Percentiles rank a stretch among this genome's conserved stretches.
These are phyloP conservation scores for Emys orbicularis DNA, from an alignment of 2,797 vertebrate genomes.

Conservation along the genomic window DNA sequence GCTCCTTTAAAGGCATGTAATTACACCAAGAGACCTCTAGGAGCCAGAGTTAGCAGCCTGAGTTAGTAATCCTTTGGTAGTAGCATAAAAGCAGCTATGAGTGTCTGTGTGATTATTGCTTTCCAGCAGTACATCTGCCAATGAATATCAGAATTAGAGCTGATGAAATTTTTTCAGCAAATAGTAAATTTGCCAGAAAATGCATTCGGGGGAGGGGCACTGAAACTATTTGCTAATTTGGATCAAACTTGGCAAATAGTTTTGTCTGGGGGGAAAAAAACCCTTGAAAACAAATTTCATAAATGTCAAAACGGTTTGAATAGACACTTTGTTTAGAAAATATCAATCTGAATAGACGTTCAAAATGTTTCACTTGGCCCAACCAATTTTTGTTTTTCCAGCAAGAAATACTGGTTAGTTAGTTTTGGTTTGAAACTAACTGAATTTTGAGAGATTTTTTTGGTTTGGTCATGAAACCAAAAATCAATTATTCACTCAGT, in stretches of 20 bases:
- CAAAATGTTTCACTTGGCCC: neutral
- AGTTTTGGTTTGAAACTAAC: neutral
- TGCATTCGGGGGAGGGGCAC: neutral
- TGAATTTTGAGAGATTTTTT: neutral
- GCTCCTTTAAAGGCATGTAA: constrained; percentile 22
- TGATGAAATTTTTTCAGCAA: neutral
- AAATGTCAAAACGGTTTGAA: neutral
- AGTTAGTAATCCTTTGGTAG: constrained; percentile 43
- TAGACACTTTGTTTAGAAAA: neutral
- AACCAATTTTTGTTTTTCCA: neutral
- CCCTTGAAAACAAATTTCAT: neutral
- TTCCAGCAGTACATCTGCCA: neutral
- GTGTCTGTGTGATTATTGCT: neutral
- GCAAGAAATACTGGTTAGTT: neutral
- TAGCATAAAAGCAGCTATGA: constrained; percentile 9
- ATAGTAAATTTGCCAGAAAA: neutral
- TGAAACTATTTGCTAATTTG: neutral
- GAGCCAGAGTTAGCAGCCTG: neutral
- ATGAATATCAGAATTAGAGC: neutral
- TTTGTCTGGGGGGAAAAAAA: neutral
- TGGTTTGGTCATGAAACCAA: neutral
- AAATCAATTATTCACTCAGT: neutral
- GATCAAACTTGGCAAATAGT: neutral
- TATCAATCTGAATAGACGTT: neutral
- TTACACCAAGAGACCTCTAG: neutral